These are phyloP conservation scores for Pao palembangensis DNA, from an alignment of 2,113 vertebrate genomes.

Conservation along the genomic window DNA sequence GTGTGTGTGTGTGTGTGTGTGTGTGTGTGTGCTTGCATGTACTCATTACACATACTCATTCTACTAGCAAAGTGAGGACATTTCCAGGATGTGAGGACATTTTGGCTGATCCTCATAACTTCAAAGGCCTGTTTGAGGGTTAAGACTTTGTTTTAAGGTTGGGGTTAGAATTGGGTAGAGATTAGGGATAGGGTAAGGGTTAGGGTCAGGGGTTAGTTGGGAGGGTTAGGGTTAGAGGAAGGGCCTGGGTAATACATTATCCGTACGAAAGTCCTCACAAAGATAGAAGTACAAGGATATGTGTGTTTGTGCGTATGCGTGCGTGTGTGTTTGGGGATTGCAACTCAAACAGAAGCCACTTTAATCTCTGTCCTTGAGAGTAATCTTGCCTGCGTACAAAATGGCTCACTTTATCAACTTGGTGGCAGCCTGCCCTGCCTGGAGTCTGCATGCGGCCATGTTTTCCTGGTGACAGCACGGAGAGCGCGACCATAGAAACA, in stretches of 20 bases:
- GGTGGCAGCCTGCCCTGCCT: slow-evolving; percentile 68
- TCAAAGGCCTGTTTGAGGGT: no score
- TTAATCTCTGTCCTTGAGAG: slow-evolving; percentile 77
- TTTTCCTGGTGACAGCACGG: slow-evolving; percentile 59
- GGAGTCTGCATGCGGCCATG: slow-evolving; percentile 59
- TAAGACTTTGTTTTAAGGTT: not conserved
- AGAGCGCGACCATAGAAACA: slow-evolving; percentile 47
- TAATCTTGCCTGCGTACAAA: slow-evolving; percentile 74
- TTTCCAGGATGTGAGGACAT: no score
- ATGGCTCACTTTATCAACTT: slow-evolving; percentile 74
- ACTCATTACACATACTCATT: no score
- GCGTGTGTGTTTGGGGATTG: slow-evolving; percentile 24
- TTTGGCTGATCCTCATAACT: no score
- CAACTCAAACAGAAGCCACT: slow-evolving; percentile 60
- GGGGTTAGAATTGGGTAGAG: no score
- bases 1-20: not conserved
- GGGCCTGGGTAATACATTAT: no score
- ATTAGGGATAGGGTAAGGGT: no score
- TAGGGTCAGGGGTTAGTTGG: no score
- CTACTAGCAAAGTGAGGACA: no score
- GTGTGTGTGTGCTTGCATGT: no score
- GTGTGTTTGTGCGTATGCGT: not conserved
- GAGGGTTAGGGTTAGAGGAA: no score
- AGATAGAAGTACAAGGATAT: not conserved
- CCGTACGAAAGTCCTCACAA: no score